Evolutionary conservation across 2,797 vertebrate species (phyloP).

Genomic region (Stomatorhinus walkeri): DNA sequence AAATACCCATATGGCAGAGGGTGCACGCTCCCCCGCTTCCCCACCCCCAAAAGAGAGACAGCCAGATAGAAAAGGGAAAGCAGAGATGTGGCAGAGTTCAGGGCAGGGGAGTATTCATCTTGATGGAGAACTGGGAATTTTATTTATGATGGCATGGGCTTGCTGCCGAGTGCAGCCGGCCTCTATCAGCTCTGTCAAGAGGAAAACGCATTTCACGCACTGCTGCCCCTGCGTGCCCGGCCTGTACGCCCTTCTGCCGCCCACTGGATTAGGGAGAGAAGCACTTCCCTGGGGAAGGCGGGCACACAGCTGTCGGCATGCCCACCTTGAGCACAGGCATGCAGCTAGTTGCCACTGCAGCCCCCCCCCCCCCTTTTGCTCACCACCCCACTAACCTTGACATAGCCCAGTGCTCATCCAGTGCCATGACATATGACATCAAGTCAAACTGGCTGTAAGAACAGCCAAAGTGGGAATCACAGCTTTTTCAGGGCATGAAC

Average conservation of each 20-base stretch:
- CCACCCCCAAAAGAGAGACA: slow-evolving; percentile 24
- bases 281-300: slow-evolving; percentile 32
- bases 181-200: slow-evolving; percentile 56
- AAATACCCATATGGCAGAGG: neutral
- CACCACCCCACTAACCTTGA: neutral
- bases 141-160: slow-evolving; percentile 33
- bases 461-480: neutral
- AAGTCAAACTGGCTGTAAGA: neutral
- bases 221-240: slow-evolving; percentile 23
- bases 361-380: neutral
- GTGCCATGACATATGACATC: neutral
- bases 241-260: slow-evolving; percentile 38
- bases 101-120: slow-evolving; percentile 11
- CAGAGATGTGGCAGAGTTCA: neutral
- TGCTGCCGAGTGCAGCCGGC: slow-evolving; percentile 32
- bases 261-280: slow-evolving; percentile 44
- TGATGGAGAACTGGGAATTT: slow-evolving; percentile 19
- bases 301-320: slow-evolving; percentile 29
- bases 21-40: neutral
- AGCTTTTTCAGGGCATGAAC: slow-evolving; percentile 21
- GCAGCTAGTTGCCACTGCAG: neutral
- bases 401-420: neutral
- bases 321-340: slow-evolving; percentile 22
- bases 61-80: neutral
- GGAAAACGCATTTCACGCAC: slow-evolving; percentile 57